A percentile compares a stretch with the other conserved stretches of the same genome.
Evolutionary conservation across 1,140 invertebrate species (phyloP).

Genomic region (Drosophila novamexicana): DNA sequence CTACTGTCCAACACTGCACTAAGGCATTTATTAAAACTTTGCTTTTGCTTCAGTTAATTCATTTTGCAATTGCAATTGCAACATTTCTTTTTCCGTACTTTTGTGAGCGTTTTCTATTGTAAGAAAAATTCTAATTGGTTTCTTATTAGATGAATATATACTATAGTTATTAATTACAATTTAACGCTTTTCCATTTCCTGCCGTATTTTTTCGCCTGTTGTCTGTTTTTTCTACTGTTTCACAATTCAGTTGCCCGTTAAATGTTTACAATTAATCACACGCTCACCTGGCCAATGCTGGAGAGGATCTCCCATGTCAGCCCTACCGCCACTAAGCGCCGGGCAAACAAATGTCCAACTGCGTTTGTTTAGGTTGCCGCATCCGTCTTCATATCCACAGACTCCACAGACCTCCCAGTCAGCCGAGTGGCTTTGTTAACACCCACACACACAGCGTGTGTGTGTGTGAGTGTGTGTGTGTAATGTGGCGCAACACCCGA

Average conservation of each 20-base stretch:
- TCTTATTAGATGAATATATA: too few relatives aligned
- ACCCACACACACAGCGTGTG: slow-evolving; percentile 38
- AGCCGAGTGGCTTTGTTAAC: slow-evolving; percentile 63
- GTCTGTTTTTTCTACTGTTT: not conserved
- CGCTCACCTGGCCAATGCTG: slow-evolving; percentile 57
- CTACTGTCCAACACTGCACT: too few relatives aligned
- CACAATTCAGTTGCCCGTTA: slow-evolving; percentile 44
- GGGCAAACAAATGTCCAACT: slow-evolving; percentile 76
- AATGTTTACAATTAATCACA: slow-evolving; percentile 71
- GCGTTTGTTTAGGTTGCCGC: slow-evolving; percentile 26
- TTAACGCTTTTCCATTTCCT: not conserved
- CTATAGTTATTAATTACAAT: too few relatives aligned
- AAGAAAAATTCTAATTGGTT: too few relatives aligned
- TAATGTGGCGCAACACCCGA: slow-evolving; percentile 35
- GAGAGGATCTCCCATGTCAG: not conserved
- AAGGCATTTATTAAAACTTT: too few relatives aligned
- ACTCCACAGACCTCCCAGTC: not conserved
- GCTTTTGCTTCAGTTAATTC: too few relatives aligned
- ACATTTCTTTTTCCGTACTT: too few relatives aligned
- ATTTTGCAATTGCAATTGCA: too few relatives aligned
- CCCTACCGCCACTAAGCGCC: slow-evolving; percentile 32
- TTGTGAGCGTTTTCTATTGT: too few relatives aligned
- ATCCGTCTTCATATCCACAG: slow-evolving; percentile 6
- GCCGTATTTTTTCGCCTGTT: not conserved
- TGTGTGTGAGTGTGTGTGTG: slow-evolving; percentile 52